Evolutionary conservation across 2,797 vertebrate genomes (phyloP).

Genomic region (Euphonia xanthogaster): DNA sequence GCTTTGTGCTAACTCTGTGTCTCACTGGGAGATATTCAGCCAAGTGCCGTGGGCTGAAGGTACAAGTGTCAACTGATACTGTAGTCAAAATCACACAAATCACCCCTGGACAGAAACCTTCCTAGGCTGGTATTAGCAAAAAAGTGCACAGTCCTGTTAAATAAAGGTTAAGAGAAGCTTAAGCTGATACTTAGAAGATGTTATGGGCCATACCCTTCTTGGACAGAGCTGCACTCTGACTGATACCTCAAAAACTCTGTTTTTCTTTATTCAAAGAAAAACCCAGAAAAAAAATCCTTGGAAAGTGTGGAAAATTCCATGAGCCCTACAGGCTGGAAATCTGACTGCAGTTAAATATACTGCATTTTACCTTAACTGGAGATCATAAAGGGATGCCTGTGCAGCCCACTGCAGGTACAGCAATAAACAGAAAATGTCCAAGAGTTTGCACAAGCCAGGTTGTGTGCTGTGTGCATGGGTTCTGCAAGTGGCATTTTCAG

Average conservation of each 20-base stretch:
- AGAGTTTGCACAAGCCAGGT: neutral
- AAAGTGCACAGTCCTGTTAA: neutral
- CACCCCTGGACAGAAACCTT: neutral
- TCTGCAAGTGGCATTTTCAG: neutral
- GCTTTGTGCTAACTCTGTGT: accelerated
- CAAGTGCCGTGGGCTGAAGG: accelerated
- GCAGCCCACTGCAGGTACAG: neutral
- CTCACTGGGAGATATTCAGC: neutral
- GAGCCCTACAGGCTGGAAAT: neutral
- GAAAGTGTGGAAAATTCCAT: neutral
- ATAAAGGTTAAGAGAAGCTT: neutral
- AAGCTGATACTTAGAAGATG: neutral
- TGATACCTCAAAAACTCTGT: neutral
- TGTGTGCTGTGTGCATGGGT: accelerated
- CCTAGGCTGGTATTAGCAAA: neutral
- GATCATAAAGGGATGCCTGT: neutral
- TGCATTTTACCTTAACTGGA: neutral
- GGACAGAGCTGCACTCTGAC: neutral
- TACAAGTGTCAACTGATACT: neutral
- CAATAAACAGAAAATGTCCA: neutral
- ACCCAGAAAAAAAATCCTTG: neutral
- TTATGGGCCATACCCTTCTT: neutral
- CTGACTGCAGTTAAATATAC: neutral
- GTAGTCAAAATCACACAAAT: neutral
- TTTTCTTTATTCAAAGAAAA: neutral